These are phyloP conservation scores for Calidris pugnax DNA, from an alignment of 2,113 vertebrate species.

Conservation along the genomic window DNA sequence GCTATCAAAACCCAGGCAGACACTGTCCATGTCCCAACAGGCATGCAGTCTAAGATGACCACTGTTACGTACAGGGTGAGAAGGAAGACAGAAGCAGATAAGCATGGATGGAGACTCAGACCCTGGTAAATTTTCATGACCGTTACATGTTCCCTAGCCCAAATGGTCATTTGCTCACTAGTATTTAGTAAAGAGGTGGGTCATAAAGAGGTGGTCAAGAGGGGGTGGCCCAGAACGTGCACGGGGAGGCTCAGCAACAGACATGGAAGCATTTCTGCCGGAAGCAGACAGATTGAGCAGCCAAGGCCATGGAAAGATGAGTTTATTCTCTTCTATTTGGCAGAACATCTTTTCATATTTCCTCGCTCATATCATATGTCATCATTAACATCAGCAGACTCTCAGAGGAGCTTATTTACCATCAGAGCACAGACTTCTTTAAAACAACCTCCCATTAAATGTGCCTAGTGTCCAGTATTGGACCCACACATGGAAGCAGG, in stretches of 20 bases:
- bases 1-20: not conserved
- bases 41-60: not conserved
- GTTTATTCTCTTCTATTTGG: not conserved
- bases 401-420: not conserved
- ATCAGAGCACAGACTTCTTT: not conserved
- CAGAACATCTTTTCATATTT: not conserved
- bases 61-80: not conserved
- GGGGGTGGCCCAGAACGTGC: accelerated
- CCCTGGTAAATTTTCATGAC: not conserved
- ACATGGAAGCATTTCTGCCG: not conserved
- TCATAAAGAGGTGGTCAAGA: not conserved
- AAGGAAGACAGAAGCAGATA: not conserved
- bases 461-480: not conserved
- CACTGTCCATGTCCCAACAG: not conserved
- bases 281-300: not conserved
- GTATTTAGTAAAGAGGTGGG: not conserved
- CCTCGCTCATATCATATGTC: not conserved
- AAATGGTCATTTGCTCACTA: not conserved
- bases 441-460: not conserved
- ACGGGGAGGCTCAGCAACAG: not conserved
- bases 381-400: not conserved
- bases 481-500: not conserved
- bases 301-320: not conserved
- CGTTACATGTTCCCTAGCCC: not conserved
- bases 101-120: not conserved